phyloP scores from a whole-genome alignment of 2,888 invertebrate genomes.

The Tanypteryx hageni region DNA sequence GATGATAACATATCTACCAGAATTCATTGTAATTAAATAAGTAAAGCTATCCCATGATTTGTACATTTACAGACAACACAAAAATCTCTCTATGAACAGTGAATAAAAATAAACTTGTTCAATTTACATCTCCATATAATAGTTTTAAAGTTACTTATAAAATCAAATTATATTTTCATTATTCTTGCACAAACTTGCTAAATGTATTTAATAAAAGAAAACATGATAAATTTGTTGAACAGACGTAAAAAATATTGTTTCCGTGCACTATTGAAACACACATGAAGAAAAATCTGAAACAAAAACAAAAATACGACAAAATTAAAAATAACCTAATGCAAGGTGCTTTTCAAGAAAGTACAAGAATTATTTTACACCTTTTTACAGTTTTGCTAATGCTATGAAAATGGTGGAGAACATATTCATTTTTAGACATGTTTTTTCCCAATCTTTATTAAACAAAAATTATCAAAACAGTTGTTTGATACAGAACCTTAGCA shows the following conservation, averaged over 20 bases:
- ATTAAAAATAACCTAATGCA: neutral
- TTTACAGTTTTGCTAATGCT: neutral
- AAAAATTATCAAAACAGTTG: slow-evolving; percentile 29
- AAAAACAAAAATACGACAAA: neutral
- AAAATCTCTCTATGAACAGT: slow-evolving; percentile 36
- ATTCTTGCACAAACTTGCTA: neutral
- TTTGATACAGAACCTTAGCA: slow-evolving; percentile 32
- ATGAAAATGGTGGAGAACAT: neutral
- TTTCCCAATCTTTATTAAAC: slow-evolving; percentile 25
- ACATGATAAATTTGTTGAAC: neutral
- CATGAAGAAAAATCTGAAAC: neutral
- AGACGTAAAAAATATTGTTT: neutral
- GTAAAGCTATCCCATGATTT: slow-evolving; percentile 46
- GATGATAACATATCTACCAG: slow-evolving; percentile 43
- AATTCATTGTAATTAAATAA: slow-evolving; percentile 41
- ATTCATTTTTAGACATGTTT: neutral
- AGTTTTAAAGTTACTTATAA: neutral
- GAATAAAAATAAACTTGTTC: slow-evolving; percentile 15
- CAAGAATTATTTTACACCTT: neutral
- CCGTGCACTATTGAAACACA: neutral
- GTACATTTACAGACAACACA: slow-evolving; percentile 52
- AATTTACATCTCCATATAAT: slow-evolving; percentile 22
- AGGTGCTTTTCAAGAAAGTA: neutral
- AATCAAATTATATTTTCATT: neutral
- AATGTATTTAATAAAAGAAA: neutral